Percentiles rank a stretch among this genome's conserved stretches.
Evolutionary conservation across 2,888 invertebrate species (phyloP).

Genomic region (Pherbina coryleti): DNA sequence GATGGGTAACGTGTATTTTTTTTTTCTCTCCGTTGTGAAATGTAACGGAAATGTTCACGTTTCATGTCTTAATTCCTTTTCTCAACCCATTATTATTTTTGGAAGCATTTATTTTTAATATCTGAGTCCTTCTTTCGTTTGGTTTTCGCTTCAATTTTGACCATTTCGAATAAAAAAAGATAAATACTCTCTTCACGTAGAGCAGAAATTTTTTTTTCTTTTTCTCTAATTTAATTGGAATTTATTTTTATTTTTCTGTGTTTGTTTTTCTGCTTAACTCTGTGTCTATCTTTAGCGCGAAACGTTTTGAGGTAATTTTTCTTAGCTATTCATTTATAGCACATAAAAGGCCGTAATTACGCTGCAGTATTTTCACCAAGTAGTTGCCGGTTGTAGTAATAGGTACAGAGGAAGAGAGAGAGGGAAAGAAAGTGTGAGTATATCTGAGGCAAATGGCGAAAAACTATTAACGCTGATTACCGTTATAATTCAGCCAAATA

Average conservation of each 20-base stretch:
- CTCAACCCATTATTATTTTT: too few relatives aligned
- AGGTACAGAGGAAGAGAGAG: background rate
- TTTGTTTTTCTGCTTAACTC: background rate
- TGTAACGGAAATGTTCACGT: too few relatives aligned
- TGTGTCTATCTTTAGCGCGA: background rate
- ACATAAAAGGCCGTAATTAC: constrained; percentile 15
- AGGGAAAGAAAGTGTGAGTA: background rate
- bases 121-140: too few relatives aligned
- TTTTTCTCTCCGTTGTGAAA: too few relatives aligned
- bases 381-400: background rate
- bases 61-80: too few relatives aligned
- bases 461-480: constrained; percentile 25
- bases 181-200: too few relatives aligned
- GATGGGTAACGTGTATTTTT: too few relatives aligned
- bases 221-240: background rate
- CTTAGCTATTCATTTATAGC: constrained; percentile 4
- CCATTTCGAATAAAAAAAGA: too few relatives aligned
- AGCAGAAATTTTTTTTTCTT: background rate
- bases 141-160: too few relatives aligned
- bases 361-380: background rate
- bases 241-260: background rate
- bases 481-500: constrained; percentile 28
- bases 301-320: background rate
- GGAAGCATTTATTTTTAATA: too few relatives aligned
- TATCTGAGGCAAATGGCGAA: background rate